Evolutionary conservation across 2,113 vertebrate species (phyloP).

Genomic region (Pelecanoides urinatrix): DNA sequence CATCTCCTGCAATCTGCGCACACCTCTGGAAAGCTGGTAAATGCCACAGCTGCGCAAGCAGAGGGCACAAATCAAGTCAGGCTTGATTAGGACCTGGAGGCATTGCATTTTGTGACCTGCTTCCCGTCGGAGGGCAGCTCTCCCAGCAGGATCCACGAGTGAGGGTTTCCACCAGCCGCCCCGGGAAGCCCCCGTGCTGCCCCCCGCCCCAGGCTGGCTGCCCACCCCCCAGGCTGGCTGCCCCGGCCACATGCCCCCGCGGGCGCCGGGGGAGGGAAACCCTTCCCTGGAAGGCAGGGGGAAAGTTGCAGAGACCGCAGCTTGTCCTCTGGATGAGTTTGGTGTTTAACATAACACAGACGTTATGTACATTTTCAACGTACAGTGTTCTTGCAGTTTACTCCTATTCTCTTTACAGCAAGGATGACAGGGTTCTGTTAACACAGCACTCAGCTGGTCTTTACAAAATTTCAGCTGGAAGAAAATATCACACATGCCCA

Average conservation of each 20-base stretch:
- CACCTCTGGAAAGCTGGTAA: not conserved
- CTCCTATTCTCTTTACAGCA: not conserved
- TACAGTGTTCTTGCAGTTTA: not conserved
- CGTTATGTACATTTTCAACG: not conserved
- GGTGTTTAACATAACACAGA: not conserved
- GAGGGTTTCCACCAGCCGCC: not conserved
- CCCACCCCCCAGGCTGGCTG: not conserved
- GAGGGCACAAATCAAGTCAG: not conserved
- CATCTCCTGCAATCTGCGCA: no score
- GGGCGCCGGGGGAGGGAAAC: not conserved
- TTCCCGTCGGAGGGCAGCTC: not conserved
- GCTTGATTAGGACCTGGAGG: not conserved
- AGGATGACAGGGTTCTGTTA: not conserved
- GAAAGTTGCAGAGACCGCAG: not conserved
- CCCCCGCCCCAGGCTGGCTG: not conserved
- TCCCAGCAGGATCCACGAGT: not conserved
- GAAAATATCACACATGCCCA: not conserved
- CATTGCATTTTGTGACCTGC: not conserved
- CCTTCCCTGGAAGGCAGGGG: not conserved
- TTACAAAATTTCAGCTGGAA: not conserved
- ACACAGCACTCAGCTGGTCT: not conserved
- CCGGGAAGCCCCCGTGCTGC: not conserved
- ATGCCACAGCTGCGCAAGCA: not conserved
- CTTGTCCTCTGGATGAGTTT: not conserved
- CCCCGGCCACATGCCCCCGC: accelerated